Conservation (phyloP, 2,797 vertebrate genomes). For the Nyctalus aviator region DNA sequence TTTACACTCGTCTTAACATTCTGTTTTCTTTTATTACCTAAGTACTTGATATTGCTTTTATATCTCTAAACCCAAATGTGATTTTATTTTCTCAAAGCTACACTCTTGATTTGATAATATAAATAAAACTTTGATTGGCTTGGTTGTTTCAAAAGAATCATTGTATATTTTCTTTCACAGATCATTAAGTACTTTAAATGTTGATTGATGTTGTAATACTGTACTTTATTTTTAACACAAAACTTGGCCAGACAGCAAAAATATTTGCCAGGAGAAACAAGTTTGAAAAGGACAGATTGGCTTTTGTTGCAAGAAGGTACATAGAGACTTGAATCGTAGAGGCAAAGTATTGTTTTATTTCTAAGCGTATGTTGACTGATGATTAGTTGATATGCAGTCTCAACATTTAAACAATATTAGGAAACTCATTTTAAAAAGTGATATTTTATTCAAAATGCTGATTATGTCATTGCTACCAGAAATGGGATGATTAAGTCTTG, state of each 20-base stretch:
- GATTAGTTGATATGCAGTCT: slow-evolving; percentile 66
- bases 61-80: slow-evolving; percentile 61
- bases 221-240: slow-evolving; percentile 84
- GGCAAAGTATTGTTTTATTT: slow-evolving; percentile 72
- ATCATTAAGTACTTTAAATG: slow-evolving; percentile 76
- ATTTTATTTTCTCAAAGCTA: slow-evolving; percentile 69
- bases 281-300: slow-evolving; percentile 83
- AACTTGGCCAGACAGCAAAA: slow-evolving; percentile 84
- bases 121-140: slow-evolving; percentile 69
- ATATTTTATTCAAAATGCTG: slow-evolving; percentile 62
- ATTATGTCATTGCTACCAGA: slow-evolving; percentile 59
- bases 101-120: slow-evolving; percentile 69
- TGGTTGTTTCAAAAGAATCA: slow-evolving; percentile 71
- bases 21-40: slow-evolving; percentile 67
- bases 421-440: slow-evolving; percentile 69
- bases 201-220: slow-evolving; percentile 82
- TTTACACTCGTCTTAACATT: slow-evolving; percentile 32
- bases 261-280: slow-evolving; percentile 84
- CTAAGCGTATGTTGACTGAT: slow-evolving; percentile 68
- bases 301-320: slow-evolving; percentile 73
- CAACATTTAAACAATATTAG: slow-evolving; percentile 77
- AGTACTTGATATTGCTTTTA: slow-evolving; percentile 41
- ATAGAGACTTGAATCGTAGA: slow-evolving; percentile 56
- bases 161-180: slow-evolving; percentile 78
- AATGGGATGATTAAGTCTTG: slow-evolving; percentile 42